A percentile compares a stretch with the other conserved stretches of the same genome.
phyloP scores from a whole-genome alignment of 2,797 vertebrate species.

The Sebastes itinus region DNA sequence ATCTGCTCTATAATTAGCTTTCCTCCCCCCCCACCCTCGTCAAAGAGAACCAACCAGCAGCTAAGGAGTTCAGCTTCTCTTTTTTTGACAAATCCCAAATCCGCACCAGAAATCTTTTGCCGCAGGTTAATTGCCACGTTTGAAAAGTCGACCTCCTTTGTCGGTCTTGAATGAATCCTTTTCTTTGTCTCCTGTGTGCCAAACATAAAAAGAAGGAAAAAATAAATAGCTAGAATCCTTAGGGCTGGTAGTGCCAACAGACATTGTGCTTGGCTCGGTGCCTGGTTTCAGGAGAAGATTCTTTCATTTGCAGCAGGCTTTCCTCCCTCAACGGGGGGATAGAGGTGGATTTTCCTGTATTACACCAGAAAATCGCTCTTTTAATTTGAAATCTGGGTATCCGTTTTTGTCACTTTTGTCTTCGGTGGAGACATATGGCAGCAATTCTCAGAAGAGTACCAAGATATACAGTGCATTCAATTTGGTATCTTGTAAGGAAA shows the following conservation, averaged over 20 bases:
- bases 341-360: constrained; percentile 51
- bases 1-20: constrained; percentile 37
- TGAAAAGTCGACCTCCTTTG: constrained; percentile 55
- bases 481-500: background rate
- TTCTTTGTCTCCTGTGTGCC: constrained; percentile 58
- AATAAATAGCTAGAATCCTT: constrained; percentile 68
- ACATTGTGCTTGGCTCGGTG: constrained; percentile 64
- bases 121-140: constrained; percentile 72
- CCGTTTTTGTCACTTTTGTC: constrained; percentile 34
- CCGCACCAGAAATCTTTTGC: constrained; percentile 45
- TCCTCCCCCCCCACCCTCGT: background rate
- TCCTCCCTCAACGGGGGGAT: constrained; percentile 41
- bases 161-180: constrained; percentile 49
- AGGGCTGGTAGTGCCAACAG: constrained; percentile 58
- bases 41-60: constrained; percentile 20
- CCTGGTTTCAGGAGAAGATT: constrained; percentile 63
- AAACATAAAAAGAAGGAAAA: constrained; percentile 64
- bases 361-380: constrained; percentile 54
- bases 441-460: constrained; percentile 14
- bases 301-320: constrained; percentile 62
- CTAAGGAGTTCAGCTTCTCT: constrained; percentile 22
- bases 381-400: constrained; percentile 40
- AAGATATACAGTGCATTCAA: constrained; percentile 7
- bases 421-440: constrained; percentile 17
- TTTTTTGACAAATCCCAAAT: constrained; percentile 49